Evolutionary conservation across 2,888 invertebrate genomes (phyloP), one percentile per base, ranked within the genome.

Genomic region (Lepidochrysops patricia): DNA sequence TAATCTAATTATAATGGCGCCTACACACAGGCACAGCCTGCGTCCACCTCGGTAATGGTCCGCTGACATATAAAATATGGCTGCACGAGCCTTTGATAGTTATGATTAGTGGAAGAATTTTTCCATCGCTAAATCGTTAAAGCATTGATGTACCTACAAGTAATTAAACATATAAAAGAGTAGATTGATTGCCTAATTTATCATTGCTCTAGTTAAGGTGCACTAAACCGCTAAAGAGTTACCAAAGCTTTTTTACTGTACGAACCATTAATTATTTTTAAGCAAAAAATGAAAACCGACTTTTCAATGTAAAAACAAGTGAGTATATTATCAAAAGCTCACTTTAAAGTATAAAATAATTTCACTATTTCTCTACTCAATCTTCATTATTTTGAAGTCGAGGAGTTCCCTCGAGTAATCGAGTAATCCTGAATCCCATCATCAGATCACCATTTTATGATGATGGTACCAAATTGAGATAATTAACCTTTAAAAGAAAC

Each of bases 1-100:
- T 54, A 54, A 54, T 54, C 29, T 54, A 54, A 54, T 54, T 54
- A 54, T 54, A 54, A 54, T 54, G 27, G 54, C 54, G 54, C 32
- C 54, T 19, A 29, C 54, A 19, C 37, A 5, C 4, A 37, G 37
- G 13, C 37, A 15, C 54, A 5, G 19, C 32, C 29, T 54, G 12
- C 4, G 29, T 19, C 32, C 52, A 13, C 13, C 27, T 27, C 27
- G 13, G 27, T 54, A 54, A 54, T 49, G 25, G 26, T 32, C 32
- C 15, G 54, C 54, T 54, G 54, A 54, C 54, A 32, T 12, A 19
- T 54, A 54, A 54, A 54, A 29, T 54, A 54, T 54, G 32, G 9
- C 29, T 19, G 15, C 19, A 32, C 15, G 19, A 29, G 29, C 29
- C 52, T 26, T 19, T 54, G 12, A 54, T 32, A 27, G 54, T 32